Conservation (phyloP, 1,140 invertebrate species). For the Drosophila pachea region DNA sequence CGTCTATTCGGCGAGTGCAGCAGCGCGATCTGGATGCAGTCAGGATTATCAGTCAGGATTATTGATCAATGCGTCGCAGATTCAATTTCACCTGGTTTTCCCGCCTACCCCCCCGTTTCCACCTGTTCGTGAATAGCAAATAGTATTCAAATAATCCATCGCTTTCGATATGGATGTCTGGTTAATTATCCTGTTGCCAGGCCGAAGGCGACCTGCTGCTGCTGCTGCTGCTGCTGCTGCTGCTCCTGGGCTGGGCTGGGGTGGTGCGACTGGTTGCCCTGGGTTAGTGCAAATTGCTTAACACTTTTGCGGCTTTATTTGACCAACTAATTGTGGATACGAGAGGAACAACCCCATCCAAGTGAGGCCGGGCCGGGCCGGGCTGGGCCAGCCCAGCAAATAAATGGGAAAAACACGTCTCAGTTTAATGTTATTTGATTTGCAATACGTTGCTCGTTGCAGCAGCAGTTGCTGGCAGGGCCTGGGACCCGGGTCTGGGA, state of each 20-base stretch:
- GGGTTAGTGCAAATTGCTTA: conserved; percentile 72
- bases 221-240: not conserved
- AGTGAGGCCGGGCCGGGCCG: too few relatives aligned
- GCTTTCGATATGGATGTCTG: too few relatives aligned
- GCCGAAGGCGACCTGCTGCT: not conserved
- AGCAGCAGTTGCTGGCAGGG: conserved; percentile 47
- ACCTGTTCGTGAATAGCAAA: too few relatives aligned
- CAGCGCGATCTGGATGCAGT: too few relatives aligned
- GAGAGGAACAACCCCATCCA: conserved; percentile 30
- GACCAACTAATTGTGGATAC: conserved; percentile 73
- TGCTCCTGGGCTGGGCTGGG: not conserved
- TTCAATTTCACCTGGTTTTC: too few relatives aligned
- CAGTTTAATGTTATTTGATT: conserved; percentile 77
- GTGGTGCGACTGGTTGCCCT: conserved; percentile 42
- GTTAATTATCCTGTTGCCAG: too few relatives aligned
- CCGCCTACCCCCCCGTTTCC: too few relatives aligned
- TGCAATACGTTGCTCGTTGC: conserved; percentile 75
- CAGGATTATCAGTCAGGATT: too few relatives aligned
- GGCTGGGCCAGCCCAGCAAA: not conserved
- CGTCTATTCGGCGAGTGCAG: too few relatives aligned
- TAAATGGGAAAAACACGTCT: conserved; percentile 44
- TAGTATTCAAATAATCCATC: too few relatives aligned
- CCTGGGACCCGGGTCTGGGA: conserved; percentile 3
- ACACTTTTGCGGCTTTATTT: conserved; percentile 76
- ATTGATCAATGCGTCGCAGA: too few relatives aligned